Evolutionary conservation across 2,797 vertebrate genomes (phyloP), one percentile per base, ranked within the genome.

Genomic region (Tragelaphus oryx): DNA sequence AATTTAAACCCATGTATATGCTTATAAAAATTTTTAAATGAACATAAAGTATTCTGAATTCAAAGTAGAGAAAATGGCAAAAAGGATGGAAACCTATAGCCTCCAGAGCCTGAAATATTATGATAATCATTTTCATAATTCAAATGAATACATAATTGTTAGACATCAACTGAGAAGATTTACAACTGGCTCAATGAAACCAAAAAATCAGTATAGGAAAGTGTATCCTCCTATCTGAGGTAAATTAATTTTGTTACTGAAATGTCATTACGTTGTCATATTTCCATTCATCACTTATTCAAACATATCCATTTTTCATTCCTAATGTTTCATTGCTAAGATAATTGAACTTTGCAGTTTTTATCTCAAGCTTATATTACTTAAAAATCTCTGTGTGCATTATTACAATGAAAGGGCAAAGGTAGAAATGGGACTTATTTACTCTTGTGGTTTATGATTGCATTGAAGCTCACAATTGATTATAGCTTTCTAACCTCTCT

Each of bases 271-370:
- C 94, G 62, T 91, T 97, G 97, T 96, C 95, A 91, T 96, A 96
- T 96, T 96, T 96, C 86, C 48, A 93, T 88, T 96, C 88, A 96
- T 87, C 97, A 96, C 95, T 96, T 97, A 97, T 93, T 96, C 97
- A 97, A 96, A 97, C 92, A 94, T 88, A 96, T 96, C 92, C 93
- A 96, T 94, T 96, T 97, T 96, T 96, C 96, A 71, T 87, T 91
- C 92, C 93, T 96, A 96, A 96, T 96, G 88, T 94, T 95, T 97
- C 95, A 96, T 95, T 87, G 93, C 97, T 91, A 95, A 97, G 94
- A 96, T 97, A 97, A 98, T 97, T 97, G 97, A 97, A 97, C 96
- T 98, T 94, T 97, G 93, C 94, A 96, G 94, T 97, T 97, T 97
- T 98, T 98, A 96, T 96, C 95, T 96, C 82, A 78, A 81, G 97